phyloP scores from a whole-genome alignment of 2,113 vertebrate species.

The Bostrychus sinensis region DNA sequence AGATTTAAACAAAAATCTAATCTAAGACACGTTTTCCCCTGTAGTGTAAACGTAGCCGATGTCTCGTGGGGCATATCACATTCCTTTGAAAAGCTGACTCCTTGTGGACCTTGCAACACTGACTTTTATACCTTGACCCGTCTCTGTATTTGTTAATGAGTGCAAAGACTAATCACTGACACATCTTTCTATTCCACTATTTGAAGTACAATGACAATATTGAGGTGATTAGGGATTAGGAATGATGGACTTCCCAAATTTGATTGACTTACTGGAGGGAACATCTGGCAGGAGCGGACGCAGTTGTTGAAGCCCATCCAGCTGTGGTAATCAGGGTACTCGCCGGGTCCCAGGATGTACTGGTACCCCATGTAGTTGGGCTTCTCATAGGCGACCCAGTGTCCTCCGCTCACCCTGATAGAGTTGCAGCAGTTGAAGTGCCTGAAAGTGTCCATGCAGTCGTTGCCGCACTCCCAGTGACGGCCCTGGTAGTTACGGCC shows the following conservation, averaged over 20 bases:
- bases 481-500: slow-evolving; percentile 78
- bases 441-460: slow-evolving; percentile 78
- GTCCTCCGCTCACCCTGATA: slow-evolving; percentile 73
- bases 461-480: slow-evolving; percentile 75
- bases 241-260: slow-evolving; percentile 36
- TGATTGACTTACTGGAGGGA: slow-evolving; percentile 80
- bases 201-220: slow-evolving; percentile 65
- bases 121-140: slow-evolving; percentile 65
- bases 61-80: slow-evolving; percentile 67
- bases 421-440: slow-evolving; percentile 80
- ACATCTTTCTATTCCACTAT: slow-evolving; percentile 65
- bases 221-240: background rate
- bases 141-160: slow-evolving; percentile 69
- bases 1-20: no score
- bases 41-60: background rate
- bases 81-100: slow-evolving; percentile 72
- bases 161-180: slow-evolving; percentile 74
- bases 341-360: slow-evolving; percentile 75
- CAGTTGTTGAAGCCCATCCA: slow-evolving; percentile 82
- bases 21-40: background rate
- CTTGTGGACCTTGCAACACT: slow-evolving; percentile 68
- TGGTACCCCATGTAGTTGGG: slow-evolving; percentile 77
- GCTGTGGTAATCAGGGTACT: slow-evolving; percentile 74
- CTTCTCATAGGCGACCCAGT: slow-evolving; percentile 80
- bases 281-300: slow-evolving; percentile 81